phyloP scores from a whole-genome alignment of 1,140 invertebrate species.

The Formica exsecta region DNA sequence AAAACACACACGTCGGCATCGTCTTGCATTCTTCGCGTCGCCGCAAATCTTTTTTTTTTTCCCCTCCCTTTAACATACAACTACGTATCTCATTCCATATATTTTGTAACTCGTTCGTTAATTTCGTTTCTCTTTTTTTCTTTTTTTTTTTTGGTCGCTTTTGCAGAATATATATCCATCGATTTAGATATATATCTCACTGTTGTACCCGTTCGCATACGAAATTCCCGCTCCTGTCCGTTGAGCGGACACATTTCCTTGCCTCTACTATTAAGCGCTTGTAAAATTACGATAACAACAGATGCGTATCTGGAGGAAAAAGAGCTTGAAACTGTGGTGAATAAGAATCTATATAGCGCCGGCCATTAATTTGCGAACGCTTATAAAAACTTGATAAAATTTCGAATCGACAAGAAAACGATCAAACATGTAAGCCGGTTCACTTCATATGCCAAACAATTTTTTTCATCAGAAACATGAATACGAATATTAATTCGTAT shows the following conservation, averaged over 20 bases:
- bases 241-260: background rate
- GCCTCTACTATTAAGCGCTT: background rate
- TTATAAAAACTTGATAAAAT: constrained; percentile 36
- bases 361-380: constrained; percentile 48
- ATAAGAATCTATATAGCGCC: constrained; percentile 56
- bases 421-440: constrained; percentile 35
- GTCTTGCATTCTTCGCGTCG: constrained; percentile 60
- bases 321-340: background rate
- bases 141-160: constrained; percentile 37
- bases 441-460: constrained; percentile 15
- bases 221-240: constrained; percentile 57
- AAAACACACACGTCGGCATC: constrained; percentile 29
- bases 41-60: constrained; percentile 26
- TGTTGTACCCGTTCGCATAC: constrained; percentile 37
- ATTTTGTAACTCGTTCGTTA: constrained; percentile 58
- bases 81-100: constrained; percentile 41
- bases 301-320: constrained; percentile 30
- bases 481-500: constrained; percentile 1
- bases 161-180: constrained; percentile 40
- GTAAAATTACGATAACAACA: constrained; percentile 33
- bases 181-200: constrained; percentile 35
- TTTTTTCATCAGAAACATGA: constrained; percentile 8
- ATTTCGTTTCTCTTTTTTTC: constrained; percentile 33
- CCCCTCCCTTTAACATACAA: constrained; percentile 16
- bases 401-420: constrained; percentile 19